Percentiles rank a stretch among this genome's conserved stretches.
These are phyloP conservation scores for Cheilosia vulpina DNA, from an alignment of 2,888 invertebrate genomes.

Conservation along the genomic window DNA sequence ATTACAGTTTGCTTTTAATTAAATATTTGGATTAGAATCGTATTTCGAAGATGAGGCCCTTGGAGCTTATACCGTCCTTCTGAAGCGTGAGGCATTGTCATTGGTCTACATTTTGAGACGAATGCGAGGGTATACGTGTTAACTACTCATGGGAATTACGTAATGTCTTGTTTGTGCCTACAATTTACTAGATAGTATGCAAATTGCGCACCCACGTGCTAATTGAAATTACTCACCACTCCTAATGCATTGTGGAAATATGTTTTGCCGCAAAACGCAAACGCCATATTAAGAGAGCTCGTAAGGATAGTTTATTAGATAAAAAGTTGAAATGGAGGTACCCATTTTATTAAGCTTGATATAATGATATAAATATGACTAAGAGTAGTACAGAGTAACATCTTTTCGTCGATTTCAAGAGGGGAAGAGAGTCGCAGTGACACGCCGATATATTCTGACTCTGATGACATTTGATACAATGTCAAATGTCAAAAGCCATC, in stretches of 20 bases:
- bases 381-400: no score
- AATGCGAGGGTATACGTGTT: background rate
- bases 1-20: slow-evolving; percentile 45
- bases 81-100: background rate
- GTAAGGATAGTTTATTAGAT: background rate
- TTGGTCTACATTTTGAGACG: background rate
- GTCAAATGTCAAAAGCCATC: no score
- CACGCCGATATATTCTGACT: no score
- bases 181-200: slow-evolving; percentile 5
- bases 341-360: background rate
- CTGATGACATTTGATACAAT: no score
- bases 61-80: background rate
- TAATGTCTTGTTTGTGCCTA: slow-evolving; percentile 31
- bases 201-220: slow-evolving; percentile 40
- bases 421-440: no score
- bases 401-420: no score
- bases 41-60: background rate
- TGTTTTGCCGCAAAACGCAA: slow-evolving; percentile 47
- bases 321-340: background rate
- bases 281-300: slow-evolving; percentile 31
- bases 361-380: no score
- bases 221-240: slow-evolving; percentile 63
- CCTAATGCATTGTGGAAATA: slow-evolving; percentile 34
- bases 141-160: slow-evolving; percentile 50
- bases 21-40: slow-evolving; percentile 27